A percentile compares a stretch with the other conserved stretches of the same genome.
phyloP scores from a whole-genome alignment of 2,113 vertebrate genomes.

The Lepisosteus oculatus region DNA sequence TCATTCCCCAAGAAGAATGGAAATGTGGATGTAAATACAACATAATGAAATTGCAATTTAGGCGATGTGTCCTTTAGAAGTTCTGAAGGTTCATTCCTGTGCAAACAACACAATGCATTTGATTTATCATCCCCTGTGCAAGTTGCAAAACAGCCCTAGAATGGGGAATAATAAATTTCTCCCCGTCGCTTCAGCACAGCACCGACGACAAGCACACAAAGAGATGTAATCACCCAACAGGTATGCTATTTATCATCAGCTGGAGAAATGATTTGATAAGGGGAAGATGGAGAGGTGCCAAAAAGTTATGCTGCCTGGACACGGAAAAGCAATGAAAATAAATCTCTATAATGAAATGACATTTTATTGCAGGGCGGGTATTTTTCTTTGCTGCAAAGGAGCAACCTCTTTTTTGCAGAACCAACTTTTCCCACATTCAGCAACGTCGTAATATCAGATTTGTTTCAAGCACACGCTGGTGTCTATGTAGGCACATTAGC shows the following conservation, averaged over 20 bases:
- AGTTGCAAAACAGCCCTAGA: background rate
- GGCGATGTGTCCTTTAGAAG: background rate
- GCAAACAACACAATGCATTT: background rate
- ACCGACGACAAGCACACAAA: background rate
- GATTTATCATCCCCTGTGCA: background rate
- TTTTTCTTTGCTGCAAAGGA: background rate
- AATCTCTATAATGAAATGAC: conserved; percentile 4
- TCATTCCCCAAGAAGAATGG: too few species aligned
- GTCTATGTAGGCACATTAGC: background rate
- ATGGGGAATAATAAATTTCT: background rate
- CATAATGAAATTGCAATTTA: too few species aligned
- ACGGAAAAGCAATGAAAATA: background rate
- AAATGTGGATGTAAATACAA: too few species aligned
- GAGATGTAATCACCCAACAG: background rate
- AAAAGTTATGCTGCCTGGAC: background rate
- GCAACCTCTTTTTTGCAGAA: background rate
- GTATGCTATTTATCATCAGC: conserved; percentile 3
- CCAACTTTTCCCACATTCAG: background rate
- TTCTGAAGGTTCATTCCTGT: background rate
- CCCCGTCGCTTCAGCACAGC: background rate
- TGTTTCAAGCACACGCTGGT: background rate
- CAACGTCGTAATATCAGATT: background rate
- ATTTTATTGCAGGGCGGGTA: background rate
- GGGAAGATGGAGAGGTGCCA: background rate
- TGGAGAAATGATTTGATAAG: background rate